Conservation (phyloP, 2,797 vertebrate genomes). For the Pseudochirops cupreus region DNA sequence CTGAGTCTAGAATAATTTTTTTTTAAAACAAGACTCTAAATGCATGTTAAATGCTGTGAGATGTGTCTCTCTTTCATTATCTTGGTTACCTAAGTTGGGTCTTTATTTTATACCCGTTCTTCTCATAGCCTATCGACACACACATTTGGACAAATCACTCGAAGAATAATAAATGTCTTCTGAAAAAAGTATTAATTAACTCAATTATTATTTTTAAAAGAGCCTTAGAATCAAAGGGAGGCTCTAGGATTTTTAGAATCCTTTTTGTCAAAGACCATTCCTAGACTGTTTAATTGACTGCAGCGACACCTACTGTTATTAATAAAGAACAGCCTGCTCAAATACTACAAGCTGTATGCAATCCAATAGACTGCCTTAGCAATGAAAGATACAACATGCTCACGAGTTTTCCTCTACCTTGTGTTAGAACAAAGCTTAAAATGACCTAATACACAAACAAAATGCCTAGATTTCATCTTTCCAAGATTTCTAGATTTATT, state of each 20-base stretch:
- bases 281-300: constrained; percentile 57
- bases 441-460: background rate
- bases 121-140: background rate
- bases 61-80: background rate
- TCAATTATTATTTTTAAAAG: background rate
- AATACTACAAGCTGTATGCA: background rate
- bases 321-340: background rate
- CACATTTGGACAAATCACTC: background rate
- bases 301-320: constrained; percentile 63
- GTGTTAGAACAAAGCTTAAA: background rate
- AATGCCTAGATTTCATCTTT: background rate
- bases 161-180: background rate
- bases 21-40: background rate
- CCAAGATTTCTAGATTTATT: background rate
- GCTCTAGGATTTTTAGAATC: background rate
- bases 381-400: background rate
- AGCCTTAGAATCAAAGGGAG: background rate
- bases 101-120: background rate
- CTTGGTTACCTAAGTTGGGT: background rate
- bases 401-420: background rate
- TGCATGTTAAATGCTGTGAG: background rate
- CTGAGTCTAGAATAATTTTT: too few relatives aligned
- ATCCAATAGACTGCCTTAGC: background rate
- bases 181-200: background rate
- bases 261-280: background rate